Conservation (phyloP, 2,888 invertebrate genomes). For the Platerodrilus igneus region DNA sequence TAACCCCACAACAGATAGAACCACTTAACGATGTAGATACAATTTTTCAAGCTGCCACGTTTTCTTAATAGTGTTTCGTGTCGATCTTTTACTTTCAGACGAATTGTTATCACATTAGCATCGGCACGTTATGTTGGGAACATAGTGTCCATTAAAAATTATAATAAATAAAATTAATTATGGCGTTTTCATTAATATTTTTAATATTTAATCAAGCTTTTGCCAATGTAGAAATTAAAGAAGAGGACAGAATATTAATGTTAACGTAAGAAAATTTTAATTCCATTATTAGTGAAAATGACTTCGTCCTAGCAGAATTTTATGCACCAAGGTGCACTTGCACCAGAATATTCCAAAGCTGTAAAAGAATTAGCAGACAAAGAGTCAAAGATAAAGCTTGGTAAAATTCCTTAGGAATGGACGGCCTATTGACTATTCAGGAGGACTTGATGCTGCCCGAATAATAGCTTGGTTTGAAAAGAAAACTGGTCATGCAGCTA, state of each 20-base stretch:
- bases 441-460: no score
- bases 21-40: no score
- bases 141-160: conserved; percentile 24
- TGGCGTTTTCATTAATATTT: conserved; percentile 25
- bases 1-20: no score
- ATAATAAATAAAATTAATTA: conserved; percentile 36
- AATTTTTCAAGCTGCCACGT: conserved; percentile 71
- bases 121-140: conserved; percentile 6
- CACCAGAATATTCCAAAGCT: no score
- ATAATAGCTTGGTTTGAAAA: no score
- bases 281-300: conserved; percentile 68
- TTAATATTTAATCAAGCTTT: conserved; percentile 43
- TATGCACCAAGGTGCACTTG: no score
- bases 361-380: no score
- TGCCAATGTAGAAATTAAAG: conserved; percentile 44
- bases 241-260: conserved; percentile 53
- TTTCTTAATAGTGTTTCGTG: conserved; percentile 32
- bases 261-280: conserved; percentile 87
- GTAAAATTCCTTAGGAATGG: no score
- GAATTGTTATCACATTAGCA: conserved; percentile 11
- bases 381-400: no score
- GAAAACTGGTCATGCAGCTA: no score
- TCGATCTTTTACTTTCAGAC: conserved; percentile 31
- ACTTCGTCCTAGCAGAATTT: conserved; percentile 93
- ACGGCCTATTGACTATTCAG: no score